These are phyloP conservation scores for Phoxinus phoxinus DNA, from an alignment of 2,113 vertebrate species.

Conservation along the genomic window DNA sequence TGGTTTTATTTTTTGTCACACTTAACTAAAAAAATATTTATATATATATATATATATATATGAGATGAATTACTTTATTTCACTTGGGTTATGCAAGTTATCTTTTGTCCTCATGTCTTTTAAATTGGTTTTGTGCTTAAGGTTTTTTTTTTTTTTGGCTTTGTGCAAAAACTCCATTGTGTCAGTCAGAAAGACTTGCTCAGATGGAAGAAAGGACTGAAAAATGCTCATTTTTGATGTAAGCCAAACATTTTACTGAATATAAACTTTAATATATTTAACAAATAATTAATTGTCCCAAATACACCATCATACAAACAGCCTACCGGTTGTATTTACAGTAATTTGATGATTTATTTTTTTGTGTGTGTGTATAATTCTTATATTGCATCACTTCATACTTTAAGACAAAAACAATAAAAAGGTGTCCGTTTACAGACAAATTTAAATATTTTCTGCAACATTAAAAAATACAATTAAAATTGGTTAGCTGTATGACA, in stretches of 20 bases:
- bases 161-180: not conserved
- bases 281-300: not conserved
- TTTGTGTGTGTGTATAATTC: not conserved
- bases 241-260: not conserved
- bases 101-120: conserved; percentile 12
- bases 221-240: not conserved
- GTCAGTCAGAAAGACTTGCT: not conserved
- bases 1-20: conserved; percentile 20
- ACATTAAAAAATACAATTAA: no score
- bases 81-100: conserved; percentile 27
- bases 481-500: not conserved
- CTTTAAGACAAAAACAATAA: not conserved
- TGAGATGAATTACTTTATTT: conserved; percentile 11
- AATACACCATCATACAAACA: not conserved
- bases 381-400: not conserved
- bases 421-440: not conserved
- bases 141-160: not conserved
- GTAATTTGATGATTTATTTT: not conserved
- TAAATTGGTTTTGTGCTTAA: not conserved
- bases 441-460: not conserved
- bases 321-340: not conserved
- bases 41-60: not conserved
- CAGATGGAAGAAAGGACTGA: not conserved
- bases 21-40: conserved; percentile 1
- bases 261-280: not conserved